Evolutionary conservation across 2,888 invertebrate species (phyloP).

Genomic region (Stomorhina lunata): DNA sequence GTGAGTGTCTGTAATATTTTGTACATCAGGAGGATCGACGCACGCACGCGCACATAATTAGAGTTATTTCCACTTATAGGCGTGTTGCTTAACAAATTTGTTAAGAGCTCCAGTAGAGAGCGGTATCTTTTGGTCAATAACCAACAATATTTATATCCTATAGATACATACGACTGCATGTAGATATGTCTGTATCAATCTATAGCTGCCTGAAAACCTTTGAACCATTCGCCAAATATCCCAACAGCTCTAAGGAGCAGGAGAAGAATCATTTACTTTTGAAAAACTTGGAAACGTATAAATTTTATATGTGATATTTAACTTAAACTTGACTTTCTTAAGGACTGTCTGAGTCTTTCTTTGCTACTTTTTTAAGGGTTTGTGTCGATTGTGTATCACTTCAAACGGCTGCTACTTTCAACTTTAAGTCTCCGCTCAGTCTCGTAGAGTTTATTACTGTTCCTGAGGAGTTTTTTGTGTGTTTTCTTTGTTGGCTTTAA

Average conservation of each 20-base stretch:
- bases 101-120: conserved; percentile 77
- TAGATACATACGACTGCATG: background rate
- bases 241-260: conserved; percentile 19
- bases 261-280: conserved; percentile 59
- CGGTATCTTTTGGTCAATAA: conserved; percentile 73
- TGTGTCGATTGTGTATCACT: conserved; percentile 21
- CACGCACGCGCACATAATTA: conserved; percentile 76
- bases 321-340: conserved; percentile 34
- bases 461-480: background rate
- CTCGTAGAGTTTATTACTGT: conserved; percentile 50
- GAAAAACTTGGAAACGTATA: background rate
- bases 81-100: conserved; percentile 78
- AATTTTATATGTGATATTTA: conserved; percentile 1
- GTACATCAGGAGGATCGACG: conserved; percentile 62
- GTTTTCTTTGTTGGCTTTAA: conserved; percentile 1
- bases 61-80: conserved; percentile 70
- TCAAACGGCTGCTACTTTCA: conserved; percentile 49
- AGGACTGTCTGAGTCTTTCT: conserved; percentile 12
- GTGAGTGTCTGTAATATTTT: background rate
- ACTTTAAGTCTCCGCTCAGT: conserved; percentile 65
- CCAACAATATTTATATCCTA: conserved; percentile 14
- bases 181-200: background rate
- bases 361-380: background rate
- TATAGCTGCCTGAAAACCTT: conserved; percentile 5
- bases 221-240: conserved; percentile 14